phyloP scores from a whole-genome alignment of 92 coral and sea anemone species.

The Epizoanthus ramosus region DNA sequence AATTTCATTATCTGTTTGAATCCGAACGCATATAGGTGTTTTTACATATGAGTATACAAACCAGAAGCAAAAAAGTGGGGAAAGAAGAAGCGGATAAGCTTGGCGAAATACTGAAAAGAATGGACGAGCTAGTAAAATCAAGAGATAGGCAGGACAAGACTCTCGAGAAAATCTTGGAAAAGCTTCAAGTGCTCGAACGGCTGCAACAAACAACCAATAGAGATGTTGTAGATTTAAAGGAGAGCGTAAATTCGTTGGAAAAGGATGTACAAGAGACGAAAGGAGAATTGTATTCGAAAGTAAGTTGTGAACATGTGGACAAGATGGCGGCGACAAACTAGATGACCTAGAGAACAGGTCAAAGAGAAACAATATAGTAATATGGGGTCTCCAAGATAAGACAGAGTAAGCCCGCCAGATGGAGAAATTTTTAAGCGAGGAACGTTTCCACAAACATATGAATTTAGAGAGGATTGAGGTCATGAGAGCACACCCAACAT shows the following conservation, averaged over 20 bases:
- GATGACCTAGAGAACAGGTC: conserved; percentile 3
- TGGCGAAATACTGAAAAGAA: conserved; percentile 2
- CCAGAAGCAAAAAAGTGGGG: conserved; percentile 1
- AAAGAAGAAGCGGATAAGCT: conserved; percentile 5
- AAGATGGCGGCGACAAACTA: conserved; percentile 11
- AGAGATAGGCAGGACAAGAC: conserved; percentile 13
- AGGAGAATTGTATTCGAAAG: background rate
- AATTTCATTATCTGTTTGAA: too few species aligned
- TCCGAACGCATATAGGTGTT: background rate
- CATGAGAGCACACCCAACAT: conserved; percentile 3
- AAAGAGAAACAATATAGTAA: background rate
- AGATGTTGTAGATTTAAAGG: conserved; percentile 3
- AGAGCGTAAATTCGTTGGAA: background rate
- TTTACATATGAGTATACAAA: background rate
- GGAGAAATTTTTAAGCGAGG: background rate
- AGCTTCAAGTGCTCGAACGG: background rate
- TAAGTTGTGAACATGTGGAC: conserved; percentile 8
- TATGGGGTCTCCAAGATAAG: conserved; percentile 10
- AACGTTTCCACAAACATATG: background rate
- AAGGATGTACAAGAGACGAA: conserved; percentile 10
- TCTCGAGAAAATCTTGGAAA: conserved; percentile 17
- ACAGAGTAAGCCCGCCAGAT: background rate
- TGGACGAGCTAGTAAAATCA: background rate
- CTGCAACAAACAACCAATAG: background rate
- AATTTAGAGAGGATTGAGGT: background rate